Evolutionary conservation across 2,797 vertebrate genomes (phyloP).

Genomic region (Tangara arthus): DNA sequence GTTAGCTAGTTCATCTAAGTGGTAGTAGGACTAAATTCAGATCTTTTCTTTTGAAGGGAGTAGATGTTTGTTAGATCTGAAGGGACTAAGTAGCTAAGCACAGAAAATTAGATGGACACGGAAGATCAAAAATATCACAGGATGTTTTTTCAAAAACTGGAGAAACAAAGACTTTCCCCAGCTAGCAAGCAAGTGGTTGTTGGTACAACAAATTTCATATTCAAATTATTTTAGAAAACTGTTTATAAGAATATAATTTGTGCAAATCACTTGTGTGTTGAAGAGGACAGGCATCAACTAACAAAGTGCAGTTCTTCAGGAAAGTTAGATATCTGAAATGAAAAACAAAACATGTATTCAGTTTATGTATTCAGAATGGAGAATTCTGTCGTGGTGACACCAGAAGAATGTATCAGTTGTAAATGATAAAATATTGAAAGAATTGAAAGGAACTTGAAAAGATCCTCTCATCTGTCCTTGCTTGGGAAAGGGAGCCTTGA

Average conservation of each 20-base stretch:
- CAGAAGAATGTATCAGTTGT: not conserved
- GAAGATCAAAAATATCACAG: not conserved
- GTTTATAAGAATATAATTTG: not conserved
- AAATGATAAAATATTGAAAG: not conserved
- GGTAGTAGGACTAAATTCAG: not conserved
- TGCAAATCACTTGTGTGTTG: not conserved
- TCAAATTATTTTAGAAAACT: not conserved
- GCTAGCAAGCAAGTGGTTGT: not conserved
- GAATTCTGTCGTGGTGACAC: not conserved
- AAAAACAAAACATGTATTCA: not conserved
- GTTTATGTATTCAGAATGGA: not conserved
- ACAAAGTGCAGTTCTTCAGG: not conserved
- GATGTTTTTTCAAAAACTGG: not conserved
- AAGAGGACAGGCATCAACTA: not conserved
- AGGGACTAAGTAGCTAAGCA: not conserved
- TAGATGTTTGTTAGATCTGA: not conserved
- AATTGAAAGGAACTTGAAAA: not conserved
- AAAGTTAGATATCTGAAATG: not conserved
- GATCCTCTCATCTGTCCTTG: not conserved
- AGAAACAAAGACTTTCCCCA: not conserved
- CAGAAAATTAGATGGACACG: not conserved
- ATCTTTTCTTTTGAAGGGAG: not conserved
- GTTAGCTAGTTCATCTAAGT: not conserved
- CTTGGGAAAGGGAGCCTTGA: not conserved
- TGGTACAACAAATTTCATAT: not conserved